These are phyloP conservation scores for Anarsia innoxiella DNA, from an alignment of 2,888 invertebrate species.

Conservation along the genomic window DNA sequence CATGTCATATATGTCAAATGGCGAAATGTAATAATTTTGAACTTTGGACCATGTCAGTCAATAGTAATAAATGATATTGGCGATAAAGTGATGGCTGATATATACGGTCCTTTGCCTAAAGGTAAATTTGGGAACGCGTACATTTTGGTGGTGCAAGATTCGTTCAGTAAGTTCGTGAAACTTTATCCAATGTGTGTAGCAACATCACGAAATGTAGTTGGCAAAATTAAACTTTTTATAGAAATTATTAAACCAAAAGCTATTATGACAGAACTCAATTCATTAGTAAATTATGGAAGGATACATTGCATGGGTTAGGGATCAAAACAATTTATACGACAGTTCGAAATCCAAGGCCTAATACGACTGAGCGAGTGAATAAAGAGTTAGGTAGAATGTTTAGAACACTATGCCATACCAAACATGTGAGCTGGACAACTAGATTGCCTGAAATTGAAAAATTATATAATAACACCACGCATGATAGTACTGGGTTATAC, in stretches of 20 bases:
- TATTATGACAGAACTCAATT: constrained; percentile 16
- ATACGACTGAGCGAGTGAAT: constrained; percentile 20
- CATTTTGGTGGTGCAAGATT: constrained; percentile 19
- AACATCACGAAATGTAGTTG: constrained; percentile 14
- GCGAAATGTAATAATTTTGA: constrained; percentile 15
- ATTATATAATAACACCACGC: constrained; percentile 20
- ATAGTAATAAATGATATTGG: not conserved
- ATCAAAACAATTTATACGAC: constrained; percentile 16
- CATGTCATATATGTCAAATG: constrained; percentile 21
- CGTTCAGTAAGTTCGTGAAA: constrained; percentile 19
- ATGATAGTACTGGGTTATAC: constrained; percentile 19
- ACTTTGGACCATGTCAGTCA: constrained; percentile 10
- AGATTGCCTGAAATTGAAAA: constrained; percentile 15
- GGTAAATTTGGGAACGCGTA: constrained; percentile 16
- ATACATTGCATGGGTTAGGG: not conserved
- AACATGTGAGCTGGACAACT: constrained; percentile 18
- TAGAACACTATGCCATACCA: constrained; percentile 17
- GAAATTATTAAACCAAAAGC: constrained; percentile 15
- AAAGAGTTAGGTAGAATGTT: constrained; percentile 20
- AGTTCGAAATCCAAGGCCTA: constrained; percentile 21
- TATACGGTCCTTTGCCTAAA: constrained; percentile 18
- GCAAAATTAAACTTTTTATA: constrained; percentile 12
- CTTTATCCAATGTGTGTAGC: constrained; percentile 10
- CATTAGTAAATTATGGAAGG: constrained; percentile 8
- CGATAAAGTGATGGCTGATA: constrained; percentile 17